A percentile compares a stretch with the other conserved stretches of the same genome.
phyloP scores from a whole-genome alignment of 2,888 invertebrate species.

The Drosophila mimetica region DNA sequence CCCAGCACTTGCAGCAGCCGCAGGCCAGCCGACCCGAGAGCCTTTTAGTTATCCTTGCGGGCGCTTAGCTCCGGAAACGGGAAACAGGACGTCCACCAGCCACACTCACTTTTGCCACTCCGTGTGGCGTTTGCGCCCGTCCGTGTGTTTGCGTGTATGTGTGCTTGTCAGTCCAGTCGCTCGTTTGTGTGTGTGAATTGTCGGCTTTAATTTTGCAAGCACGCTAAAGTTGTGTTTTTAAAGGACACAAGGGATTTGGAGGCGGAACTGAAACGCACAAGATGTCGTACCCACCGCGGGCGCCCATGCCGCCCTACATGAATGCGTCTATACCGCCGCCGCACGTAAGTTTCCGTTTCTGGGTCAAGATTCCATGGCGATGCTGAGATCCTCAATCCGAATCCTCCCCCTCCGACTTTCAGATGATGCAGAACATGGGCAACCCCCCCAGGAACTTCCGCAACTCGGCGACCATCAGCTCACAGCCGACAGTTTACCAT shows the following conservation, averaged over 20 bases:
- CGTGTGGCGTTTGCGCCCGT: slow-evolving; percentile 39
- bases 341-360: slow-evolving; percentile 68
- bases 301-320: slow-evolving; percentile 90
- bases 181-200: slow-evolving; percentile 47
- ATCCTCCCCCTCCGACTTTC: slow-evolving; percentile 32
- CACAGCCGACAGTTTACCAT: slow-evolving; percentile 84
- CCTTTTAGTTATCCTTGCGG: not conserved
- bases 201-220: slow-evolving; percentile 73
- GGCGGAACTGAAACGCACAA: slow-evolving; percentile 15
- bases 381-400: not conserved
- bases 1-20: slow-evolving; percentile 11
- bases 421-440: slow-evolving; percentile 86
- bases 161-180: not conserved
- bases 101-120: slow-evolving; percentile 40
- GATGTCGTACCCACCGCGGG: slow-evolving; percentile 97
- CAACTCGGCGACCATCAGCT: slow-evolving; percentile 85
- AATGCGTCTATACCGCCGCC: slow-evolving; percentile 90
- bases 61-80: not conserved
- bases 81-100: slow-evolving; percentile 10
- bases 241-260: slow-evolving; percentile 10
- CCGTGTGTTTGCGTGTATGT: slow-evolving; percentile 34
- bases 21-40: slow-evolving; percentile 1
- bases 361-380: not conserved
- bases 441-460: slow-evolving; percentile 84
- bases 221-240: slow-evolving; percentile 32